Percentiles rank a stretch among this genome's conserved stretches.
Conservation (phyloP, 30 jellyfish, hydroid and myxozoan species). For the Morbakka virulenta region DNA sequence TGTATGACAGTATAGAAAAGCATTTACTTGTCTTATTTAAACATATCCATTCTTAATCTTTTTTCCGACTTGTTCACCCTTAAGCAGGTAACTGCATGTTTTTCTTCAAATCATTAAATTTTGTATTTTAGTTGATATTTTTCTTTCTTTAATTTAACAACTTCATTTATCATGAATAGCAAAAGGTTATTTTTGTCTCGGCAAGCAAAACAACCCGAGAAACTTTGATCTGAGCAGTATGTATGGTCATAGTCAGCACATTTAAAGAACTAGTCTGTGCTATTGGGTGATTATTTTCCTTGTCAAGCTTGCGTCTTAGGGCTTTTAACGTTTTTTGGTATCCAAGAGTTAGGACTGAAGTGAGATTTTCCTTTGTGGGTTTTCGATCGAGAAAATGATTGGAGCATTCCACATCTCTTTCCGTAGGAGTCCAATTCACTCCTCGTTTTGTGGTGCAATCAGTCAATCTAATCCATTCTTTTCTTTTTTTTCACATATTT, state of each 20-base stretch:
- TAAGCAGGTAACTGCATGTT: conserved; percentile 2
- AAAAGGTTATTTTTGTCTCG: neutral
- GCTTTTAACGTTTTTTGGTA: conserved; percentile 2
- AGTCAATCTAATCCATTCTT: conserved; percentile 20
- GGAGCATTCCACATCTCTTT: conserved; percentile 53
- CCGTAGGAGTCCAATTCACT: conserved; percentile 61
- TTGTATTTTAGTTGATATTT: neutral
- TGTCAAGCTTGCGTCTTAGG: conserved; percentile 20
- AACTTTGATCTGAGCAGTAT: too few species aligned
- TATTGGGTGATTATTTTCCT: neutral
- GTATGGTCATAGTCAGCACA: too few species aligned
- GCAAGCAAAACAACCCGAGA: too few species aligned
- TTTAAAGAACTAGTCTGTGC: neutral
- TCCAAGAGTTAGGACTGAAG: conserved; percentile 32
- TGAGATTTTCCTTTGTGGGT: conserved; percentile 37
- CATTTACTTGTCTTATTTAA: conserved; percentile 2
- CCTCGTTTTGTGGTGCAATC: conserved; percentile 3
- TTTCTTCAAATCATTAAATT: neutral
- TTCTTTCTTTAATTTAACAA: conserved; percentile 6
- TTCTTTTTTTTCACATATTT: conserved; percentile 6
- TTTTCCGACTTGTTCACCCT: neutral
- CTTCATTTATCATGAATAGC: neutral
- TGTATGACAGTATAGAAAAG: conserved; percentile 20
- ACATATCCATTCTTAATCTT: conserved; percentile 2
- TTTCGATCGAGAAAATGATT: conserved; percentile 31